Evolutionary conservation across 1,140 invertebrate genomes (phyloP), one percentile per base, ranked within the genome.

Genomic region (Micrasema minimum): DNA sequence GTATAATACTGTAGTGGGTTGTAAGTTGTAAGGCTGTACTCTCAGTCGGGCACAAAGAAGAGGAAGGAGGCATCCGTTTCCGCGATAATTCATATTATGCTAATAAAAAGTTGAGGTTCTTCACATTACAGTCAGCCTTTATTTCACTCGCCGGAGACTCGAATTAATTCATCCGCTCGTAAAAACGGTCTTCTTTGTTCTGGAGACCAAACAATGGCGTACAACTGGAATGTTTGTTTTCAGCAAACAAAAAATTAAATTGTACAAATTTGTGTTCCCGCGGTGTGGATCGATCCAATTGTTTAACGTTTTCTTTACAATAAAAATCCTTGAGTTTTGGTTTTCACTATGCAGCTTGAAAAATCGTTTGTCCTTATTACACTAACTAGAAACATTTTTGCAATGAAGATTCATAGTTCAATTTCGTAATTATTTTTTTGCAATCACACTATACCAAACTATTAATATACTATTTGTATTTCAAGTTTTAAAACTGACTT

Each of bases 31-130:
- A n/a, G 37, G 11, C 5, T 4, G 7, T 7, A 18, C 48, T 11
- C 41, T 23, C 12, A 20, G 20, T 4, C 11, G 20, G 38, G 41
- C 62, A 71, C 65, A 71, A 70, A 74, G 59, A 66, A 57, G 50
- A 62, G 65, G 69, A 69, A 43, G 59, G 37, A 50, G 43, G 50
- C 70, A 75, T 75, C 74, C 74, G 69, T 67, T 75, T 75, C 74
- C 74, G 66, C 51, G 50, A 75, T 75, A 69, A 72, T 75, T 75
- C 74, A 72, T 75, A 72, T 75, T 75, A 75, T 75, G 74, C 70
- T 75, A 75, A 75, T 75, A 67, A 67, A 31, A 74, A 74, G 57
- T 62, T 46, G 72, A 73, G 67, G 68, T 70, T 74, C 72, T 67
- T 74, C 72, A 74, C 72, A 74, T 74, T 74, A 72, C 66, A 64